Conservation (phyloP, 2,113 vertebrate genomes). For the Cricetomys ansorgei region DNA sequence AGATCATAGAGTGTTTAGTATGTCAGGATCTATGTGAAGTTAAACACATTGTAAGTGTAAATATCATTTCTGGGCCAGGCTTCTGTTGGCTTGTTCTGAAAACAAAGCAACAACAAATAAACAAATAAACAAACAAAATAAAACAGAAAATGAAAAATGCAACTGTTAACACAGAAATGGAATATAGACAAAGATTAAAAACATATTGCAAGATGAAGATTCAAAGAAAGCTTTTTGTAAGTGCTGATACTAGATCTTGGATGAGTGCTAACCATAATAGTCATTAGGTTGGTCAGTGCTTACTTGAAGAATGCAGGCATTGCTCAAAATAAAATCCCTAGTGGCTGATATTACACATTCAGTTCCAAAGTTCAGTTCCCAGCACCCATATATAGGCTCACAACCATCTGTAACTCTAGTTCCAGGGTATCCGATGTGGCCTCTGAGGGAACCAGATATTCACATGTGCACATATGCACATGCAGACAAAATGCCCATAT, state of each 20-base stretch:
- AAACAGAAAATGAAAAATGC: neutral
- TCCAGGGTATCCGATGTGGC: neutral
- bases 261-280: neutral
- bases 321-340: neutral
- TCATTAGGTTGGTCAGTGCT: neutral
- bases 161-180: neutral
- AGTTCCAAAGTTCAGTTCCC: neutral
- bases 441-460: neutral
- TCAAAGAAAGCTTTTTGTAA: neutral
- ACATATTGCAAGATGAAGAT: neutral
- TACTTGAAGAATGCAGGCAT: neutral
- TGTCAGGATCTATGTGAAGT: neutral
- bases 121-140: neutral
- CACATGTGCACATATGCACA: neutral
- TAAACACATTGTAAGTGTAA: neutral
- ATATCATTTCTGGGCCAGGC: neutral
- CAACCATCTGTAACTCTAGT: neutral
- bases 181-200: neutral
- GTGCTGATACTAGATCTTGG: neutral
- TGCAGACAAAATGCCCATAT: neutral
- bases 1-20: neutral
- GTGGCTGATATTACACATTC: neutral
- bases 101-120: neutral
- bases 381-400: neutral
- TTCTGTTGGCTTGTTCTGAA: neutral